These are phyloP conservation scores for Dryococelus australis DNA, from an alignment of 2,888 invertebrate genomes.

Conservation along the genomic window DNA sequence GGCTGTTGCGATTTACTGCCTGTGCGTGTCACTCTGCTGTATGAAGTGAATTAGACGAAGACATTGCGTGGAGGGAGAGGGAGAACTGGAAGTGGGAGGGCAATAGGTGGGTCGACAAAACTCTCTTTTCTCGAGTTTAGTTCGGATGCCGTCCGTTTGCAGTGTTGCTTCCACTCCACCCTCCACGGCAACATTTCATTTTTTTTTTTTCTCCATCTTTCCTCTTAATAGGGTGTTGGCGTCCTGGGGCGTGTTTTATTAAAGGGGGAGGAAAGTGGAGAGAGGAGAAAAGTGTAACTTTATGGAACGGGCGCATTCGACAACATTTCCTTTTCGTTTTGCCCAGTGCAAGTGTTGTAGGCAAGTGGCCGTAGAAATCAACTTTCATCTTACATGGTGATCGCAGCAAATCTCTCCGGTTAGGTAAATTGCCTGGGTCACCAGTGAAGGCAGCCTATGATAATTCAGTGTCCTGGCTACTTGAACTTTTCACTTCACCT, in stretches of 20 bases:
- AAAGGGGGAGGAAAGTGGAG: background rate
- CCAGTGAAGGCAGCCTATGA: background rate
- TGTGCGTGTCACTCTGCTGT: conserved; percentile 9
- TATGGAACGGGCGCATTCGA: background rate
- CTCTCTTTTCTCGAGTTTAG: background rate
- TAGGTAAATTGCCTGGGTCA: background rate
- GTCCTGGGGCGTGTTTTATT: background rate
- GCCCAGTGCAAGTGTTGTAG: background rate
- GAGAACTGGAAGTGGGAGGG: background rate
- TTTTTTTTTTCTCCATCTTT: background rate
- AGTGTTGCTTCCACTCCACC: background rate
- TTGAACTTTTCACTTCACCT: too few relatives aligned
- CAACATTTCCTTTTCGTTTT: background rate
- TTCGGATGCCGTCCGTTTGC: background rate
- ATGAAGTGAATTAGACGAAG: background rate
- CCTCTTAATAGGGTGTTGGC: conserved; percentile 16
- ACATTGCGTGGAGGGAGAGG: background rate
- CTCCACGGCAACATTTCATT: background rate
- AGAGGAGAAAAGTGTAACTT: background rate
- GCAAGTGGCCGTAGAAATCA: background rate
- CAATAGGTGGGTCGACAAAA: background rate
- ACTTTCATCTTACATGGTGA: background rate
- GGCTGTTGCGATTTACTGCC: conserved; percentile 10
- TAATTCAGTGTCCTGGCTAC: too few relatives aligned
- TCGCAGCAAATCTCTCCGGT: background rate